phyloP scores from a whole-genome alignment of 2,113 vertebrate genomes.

The Ammodytes marinus region DNA sequence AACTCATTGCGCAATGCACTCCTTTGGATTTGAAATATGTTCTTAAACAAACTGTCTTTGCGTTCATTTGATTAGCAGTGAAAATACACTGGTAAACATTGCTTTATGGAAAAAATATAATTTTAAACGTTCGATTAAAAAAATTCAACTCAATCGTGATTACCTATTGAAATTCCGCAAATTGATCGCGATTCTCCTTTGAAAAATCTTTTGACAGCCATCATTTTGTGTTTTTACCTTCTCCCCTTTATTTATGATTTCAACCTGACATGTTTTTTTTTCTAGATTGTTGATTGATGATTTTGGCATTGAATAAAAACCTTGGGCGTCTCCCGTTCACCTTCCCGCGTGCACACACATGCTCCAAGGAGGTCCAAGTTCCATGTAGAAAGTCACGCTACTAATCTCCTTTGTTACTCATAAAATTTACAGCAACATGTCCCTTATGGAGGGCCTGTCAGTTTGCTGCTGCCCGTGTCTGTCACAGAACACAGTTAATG shows the following conservation, averaged over 20 bases:
- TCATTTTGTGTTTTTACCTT: not conserved
- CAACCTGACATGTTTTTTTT: not conserved
- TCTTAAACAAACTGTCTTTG: no score
- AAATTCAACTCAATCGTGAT: no score
- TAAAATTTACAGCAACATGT: conserved; percentile 89
- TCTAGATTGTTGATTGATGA: not conserved
- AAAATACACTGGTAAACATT: no score
- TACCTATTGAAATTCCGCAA: no score
- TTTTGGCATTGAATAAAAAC: not conserved
- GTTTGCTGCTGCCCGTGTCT: conserved; percentile 84
- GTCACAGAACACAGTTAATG: conserved; percentile 87
- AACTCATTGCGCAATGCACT: no score
- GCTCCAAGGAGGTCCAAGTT: conserved; percentile 82
- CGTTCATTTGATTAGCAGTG: no score
- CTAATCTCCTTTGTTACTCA: conserved; percentile 90
- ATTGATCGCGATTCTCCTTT: no score
- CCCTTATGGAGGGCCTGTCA: conserved; percentile 86
- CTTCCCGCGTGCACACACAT: conserved; percentile 52
- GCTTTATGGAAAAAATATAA: no score
- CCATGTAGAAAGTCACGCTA: conserved; percentile 81
- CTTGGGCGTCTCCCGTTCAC: conserved; percentile 37
- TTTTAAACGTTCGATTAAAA: no score
- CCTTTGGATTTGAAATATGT: no score
- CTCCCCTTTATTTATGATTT: not conserved
- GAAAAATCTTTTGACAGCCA: no score